These are phyloP conservation scores for Xiphophorus birchmanni DNA, from an alignment of 2,797 vertebrate species.

Conservation along the genomic window DNA sequence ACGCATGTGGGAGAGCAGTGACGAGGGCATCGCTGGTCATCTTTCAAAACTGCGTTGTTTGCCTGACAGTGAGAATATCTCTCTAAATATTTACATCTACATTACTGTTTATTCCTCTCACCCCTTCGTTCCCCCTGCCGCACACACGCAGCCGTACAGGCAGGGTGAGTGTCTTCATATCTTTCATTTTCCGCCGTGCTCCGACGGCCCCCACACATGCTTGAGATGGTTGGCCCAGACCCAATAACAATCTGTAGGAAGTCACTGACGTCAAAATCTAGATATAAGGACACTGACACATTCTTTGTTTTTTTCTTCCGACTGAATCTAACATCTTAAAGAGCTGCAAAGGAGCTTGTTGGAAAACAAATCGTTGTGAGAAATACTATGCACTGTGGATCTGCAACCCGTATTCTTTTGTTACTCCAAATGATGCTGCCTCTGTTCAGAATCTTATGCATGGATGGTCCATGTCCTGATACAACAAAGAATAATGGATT, in stretches of 20 bases:
- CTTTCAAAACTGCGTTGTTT: constrained; percentile 72
- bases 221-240: constrained; percentile 45
- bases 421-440: neutral
- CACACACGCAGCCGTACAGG: constrained; percentile 23
- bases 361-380: neutral
- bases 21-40: constrained; percentile 63
- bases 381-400: neutral
- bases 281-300: constrained; percentile 12
- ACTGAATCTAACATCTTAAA: neutral
- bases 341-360: constrained; percentile 4
- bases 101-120: constrained; percentile 78
- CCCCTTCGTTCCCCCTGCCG: constrained; percentile 19
- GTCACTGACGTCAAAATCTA: constrained; percentile 29
- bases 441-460: neutral
- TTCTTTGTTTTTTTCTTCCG: constrained; percentile 22
- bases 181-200: constrained; percentile 57
- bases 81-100: constrained; percentile 85
- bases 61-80: constrained; percentile 78
- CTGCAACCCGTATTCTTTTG: neutral
- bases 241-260: constrained; percentile 36
- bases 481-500: neutral
- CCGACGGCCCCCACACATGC: constrained; percentile 55
- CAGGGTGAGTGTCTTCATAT: constrained; percentile 58
- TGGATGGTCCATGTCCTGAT: neutral
- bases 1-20: constrained; percentile 51